Evolutionary conservation across 37 sponge, comb jelly and placozoan species (phyloP).

Genomic region (Haliclona indistincta): DNA sequence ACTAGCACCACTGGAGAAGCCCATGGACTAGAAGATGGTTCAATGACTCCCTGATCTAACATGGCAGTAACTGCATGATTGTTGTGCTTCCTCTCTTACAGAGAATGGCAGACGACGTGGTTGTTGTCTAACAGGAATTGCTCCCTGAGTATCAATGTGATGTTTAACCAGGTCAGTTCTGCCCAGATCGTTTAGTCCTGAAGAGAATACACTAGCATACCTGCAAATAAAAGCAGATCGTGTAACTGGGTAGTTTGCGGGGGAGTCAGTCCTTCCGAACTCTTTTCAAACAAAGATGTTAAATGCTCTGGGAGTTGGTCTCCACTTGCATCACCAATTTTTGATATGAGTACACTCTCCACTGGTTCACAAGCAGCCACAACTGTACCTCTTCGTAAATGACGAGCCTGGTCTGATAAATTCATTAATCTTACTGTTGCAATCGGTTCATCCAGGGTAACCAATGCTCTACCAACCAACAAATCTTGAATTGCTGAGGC

Average conservation of each 20-base stretch:
- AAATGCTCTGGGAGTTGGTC: too few species aligned
- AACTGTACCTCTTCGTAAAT: neutral
- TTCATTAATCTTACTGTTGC: neutral
- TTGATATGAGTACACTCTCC: slow-evolving; percentile 6
- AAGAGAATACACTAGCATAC: slow-evolving; percentile 10
- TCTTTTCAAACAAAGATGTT: too few species aligned
- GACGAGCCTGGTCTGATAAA: neutral
- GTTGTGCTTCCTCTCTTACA: slow-evolving; percentile 9
- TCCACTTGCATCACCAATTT: too few species aligned
- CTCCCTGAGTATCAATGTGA: slow-evolving; percentile 34
- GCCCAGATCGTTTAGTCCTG: slow-evolving; percentile 25
- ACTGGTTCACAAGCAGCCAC: neutral
- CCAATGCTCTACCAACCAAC: neutral
- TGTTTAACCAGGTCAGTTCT: slow-evolving; percentile 26
- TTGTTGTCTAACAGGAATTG: slow-evolving; percentile 40
- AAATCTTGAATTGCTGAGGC: neutral
- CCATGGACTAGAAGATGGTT: slow-evolving; percentile 21
- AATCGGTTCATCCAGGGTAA: neutral
- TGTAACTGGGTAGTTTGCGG: neutral
- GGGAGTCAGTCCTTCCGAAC: too few species aligned
- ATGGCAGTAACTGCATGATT: slow-evolving; percentile 17
- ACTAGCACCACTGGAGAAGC: slow-evolving; percentile 31
- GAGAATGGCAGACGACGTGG: slow-evolving; percentile 37
- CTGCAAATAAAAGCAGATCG: neutral
- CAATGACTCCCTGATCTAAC: slow-evolving; percentile 18